Evolutionary conservation across 1,140 invertebrate genomes (phyloP), one percentile per base, ranked within the genome.

Genomic region (Temnothorax curvispinosus): DNA sequence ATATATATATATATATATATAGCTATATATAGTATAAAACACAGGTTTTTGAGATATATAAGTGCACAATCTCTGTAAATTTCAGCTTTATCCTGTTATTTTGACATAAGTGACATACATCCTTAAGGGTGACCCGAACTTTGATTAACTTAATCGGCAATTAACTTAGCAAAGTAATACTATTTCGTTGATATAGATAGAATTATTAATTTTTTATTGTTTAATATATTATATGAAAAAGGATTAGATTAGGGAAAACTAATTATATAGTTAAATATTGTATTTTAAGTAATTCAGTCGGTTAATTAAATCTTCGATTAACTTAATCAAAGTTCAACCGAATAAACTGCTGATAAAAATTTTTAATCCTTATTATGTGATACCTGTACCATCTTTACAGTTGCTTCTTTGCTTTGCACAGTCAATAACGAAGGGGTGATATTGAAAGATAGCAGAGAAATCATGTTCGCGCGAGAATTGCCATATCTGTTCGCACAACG

Each of bases 401-500:
- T 65, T 74, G 5, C 60, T 64, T 15, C 56, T 56, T 77, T 58
- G 78, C 41, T 86, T 64, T 13, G 65, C 38, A n/a, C 1, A n/a
- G 38, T 85, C 21, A 38, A 1, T 71, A 64, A 74, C 21, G 38
- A 89, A 32, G 4, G 85, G 87, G 80, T 91, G 91, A 38, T 78
- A 56, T 62, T 85, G 74, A 18, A 94, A 86, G 52, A 93, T 38
- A 38, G 18, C 7, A 27, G 41, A 47, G 64, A 93, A 92, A 76
- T 94, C 62, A 32, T 93, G 90, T 62, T 87, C 50, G 0, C 18
- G 13, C 3, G 90, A 90, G 67, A 94, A 94, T 72, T 91, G 89
- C 93, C 93, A 94, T 5, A 93, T 56, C 72, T 89, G n/a, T 38
- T 91, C 86, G 74, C 89, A 94, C 58, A 87, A 88, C 27, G 85